Conservation (phyloP, 1,140 invertebrate species). For the Mizuhopecten yessoensis region DNA sequence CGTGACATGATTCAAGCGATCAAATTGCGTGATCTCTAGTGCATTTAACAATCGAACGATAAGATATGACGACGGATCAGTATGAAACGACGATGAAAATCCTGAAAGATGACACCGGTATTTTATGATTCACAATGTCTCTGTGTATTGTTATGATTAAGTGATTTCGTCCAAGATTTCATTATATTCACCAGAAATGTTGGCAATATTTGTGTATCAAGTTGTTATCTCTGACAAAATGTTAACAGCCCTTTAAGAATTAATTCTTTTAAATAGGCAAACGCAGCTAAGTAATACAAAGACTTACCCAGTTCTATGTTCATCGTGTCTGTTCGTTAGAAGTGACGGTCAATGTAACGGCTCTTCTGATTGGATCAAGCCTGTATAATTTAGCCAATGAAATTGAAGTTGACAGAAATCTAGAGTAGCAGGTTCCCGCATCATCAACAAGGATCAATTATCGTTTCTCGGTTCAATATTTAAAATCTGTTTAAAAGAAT, state of each 20-base stretch:
- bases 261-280: background rate
- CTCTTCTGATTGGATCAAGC: background rate
- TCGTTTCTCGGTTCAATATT: background rate
- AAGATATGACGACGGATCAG: background rate
- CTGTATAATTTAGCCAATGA: background rate
- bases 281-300: background rate
- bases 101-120: background rate
- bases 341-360: background rate
- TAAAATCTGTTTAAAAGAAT: too few species aligned
- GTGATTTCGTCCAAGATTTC: background rate
- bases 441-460: background rate
- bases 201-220: background rate
- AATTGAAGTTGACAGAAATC: background rate
- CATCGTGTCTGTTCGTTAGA: background rate
- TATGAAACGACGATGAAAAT: background rate
- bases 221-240: background rate
- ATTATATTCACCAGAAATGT: background rate
- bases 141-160: conserved; percentile 17
- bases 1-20: too few species aligned
- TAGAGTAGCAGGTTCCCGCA: background rate
- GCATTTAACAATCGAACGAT: background rate
- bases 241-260: background rate
- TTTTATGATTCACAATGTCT: background rate
- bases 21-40: background rate
- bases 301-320: conserved; percentile 5